These are phyloP conservation scores for Acanthosepion lycidas DNA, from an alignment of 2,888 invertebrate species.

Conservation along the genomic window DNA sequence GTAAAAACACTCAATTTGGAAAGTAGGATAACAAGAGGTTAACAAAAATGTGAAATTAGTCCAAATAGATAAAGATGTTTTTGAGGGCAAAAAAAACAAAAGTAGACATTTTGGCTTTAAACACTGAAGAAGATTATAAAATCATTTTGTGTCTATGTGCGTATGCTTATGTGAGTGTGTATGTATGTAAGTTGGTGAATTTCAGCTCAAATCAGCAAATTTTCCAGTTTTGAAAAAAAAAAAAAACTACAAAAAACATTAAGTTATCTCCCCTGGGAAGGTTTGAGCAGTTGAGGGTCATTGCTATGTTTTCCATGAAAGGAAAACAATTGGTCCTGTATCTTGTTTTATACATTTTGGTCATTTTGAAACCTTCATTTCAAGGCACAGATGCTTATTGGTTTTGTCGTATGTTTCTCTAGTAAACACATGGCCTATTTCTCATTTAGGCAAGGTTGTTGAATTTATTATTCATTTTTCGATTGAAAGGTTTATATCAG, in stretches of 20 bases:
- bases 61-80: too few relatives aligned
- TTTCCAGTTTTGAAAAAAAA: not conserved
- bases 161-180: not conserved
- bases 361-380: slow-evolving; percentile 33
- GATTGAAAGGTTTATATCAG: slow-evolving; percentile 33
- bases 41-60: too few relatives aligned
- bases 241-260: not conserved
- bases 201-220: not conserved
- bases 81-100: not conserved
- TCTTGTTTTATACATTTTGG: slow-evolving; percentile 23
- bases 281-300: slow-evolving; percentile 33
- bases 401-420: slow-evolving; percentile 33
- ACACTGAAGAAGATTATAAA: not conserved
- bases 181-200: not conserved
- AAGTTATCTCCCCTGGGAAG: slow-evolving; percentile 33
- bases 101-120: not conserved
- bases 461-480: slow-evolving; percentile 9
- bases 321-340: slow-evolving; percentile 9
- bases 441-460: slow-evolving; percentile 13
- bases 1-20: not conserved
- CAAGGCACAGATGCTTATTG: slow-evolving; percentile 33
- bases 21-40: not conserved
- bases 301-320: not conserved
- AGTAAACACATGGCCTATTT: slow-evolving; percentile 23
- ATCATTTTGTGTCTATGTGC: not conserved